Percentiles rank a stretch among this genome's conserved stretches.
Conservation (phyloP, 2,888 invertebrate species). For the Candidula unifasciata region DNA sequence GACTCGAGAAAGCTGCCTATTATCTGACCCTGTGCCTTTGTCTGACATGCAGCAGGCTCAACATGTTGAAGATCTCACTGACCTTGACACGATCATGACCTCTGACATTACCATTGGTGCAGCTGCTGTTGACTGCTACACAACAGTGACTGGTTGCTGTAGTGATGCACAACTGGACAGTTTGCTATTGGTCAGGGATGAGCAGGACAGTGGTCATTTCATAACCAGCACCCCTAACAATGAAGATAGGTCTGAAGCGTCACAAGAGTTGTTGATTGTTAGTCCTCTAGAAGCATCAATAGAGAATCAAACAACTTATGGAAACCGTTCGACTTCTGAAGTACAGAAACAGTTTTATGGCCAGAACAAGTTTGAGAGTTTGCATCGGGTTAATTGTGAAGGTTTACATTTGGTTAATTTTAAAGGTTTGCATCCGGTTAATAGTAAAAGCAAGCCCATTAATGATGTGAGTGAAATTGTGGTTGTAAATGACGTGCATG, state of each 20-base stretch:
- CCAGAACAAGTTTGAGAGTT: not conserved
- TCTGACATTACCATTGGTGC: not conserved
- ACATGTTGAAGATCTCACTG: not conserved
- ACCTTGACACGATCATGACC: not conserved
- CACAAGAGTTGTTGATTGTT: not conserved
- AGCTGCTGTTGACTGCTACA: not conserved
- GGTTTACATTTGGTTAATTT: no score
- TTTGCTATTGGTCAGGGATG: not conserved
- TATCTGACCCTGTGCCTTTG: not conserved
- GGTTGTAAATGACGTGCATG: not conserved
- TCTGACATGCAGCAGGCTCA: not conserved
- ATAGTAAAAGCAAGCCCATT: not conserved
- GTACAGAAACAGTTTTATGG: not conserved
- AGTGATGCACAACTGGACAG: not conserved
- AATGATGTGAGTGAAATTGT: not conserved
- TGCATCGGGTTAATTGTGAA: not conserved
- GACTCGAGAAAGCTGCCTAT: not conserved
- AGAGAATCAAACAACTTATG: not conserved
- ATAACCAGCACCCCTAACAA: slow-evolving; percentile 5
- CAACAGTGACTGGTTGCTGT: not conserved
- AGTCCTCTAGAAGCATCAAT: not conserved
- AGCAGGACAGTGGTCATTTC: not conserved
- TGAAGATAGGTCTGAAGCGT: not conserved
- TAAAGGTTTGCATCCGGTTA: not conserved
- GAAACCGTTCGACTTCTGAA: not conserved